These are phyloP conservation scores for Brachylomia viminalis DNA, from an alignment of 2,888 invertebrate species.

Conservation along the genomic window DNA sequence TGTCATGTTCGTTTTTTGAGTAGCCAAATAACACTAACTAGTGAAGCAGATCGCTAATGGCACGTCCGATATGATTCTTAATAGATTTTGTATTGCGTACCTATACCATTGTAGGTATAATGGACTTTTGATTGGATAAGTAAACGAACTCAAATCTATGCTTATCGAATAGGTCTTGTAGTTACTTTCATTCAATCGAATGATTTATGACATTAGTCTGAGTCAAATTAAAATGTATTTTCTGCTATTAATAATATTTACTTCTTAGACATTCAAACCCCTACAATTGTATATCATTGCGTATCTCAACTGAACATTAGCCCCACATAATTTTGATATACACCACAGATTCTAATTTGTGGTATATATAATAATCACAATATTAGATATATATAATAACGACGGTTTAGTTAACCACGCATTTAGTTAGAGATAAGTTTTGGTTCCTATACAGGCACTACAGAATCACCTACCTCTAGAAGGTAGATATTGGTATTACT, in stretches of 20 bases:
- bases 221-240: slow-evolving; percentile 8
- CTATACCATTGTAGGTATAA: slow-evolving; percentile 26
- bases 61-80: slow-evolving; percentile 74
- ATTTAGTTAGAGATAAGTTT: slow-evolving; percentile 17
- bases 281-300: not conserved
- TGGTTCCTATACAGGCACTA: not conserved
- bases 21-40: slow-evolving; percentile 81
- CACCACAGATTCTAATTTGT: slow-evolving; percentile 1
- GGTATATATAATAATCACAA: no score
- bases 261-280: not conserved
- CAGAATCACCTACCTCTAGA: not conserved
- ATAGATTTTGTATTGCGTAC: slow-evolving; percentile 55
- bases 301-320: not conserved
- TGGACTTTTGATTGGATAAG: slow-evolving; percentile 41
- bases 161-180: not conserved
- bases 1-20: slow-evolving; percentile 84
- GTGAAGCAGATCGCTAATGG: slow-evolving; percentile 81
- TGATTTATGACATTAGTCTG: slow-evolving; percentile 1
- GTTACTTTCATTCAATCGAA: slow-evolving; percentile 3
- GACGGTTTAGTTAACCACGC: not conserved
- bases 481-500: slow-evolving; percentile 11
- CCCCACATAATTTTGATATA: not conserved
- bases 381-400: not conserved
- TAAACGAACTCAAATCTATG: not conserved
- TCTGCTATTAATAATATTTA: not conserved